A percentile compares a stretch with the other conserved stretches of the same genome.
phyloP scores from a whole-genome alignment of 2,113 vertebrate genomes.

The Pedionomus torquatus region DNA sequence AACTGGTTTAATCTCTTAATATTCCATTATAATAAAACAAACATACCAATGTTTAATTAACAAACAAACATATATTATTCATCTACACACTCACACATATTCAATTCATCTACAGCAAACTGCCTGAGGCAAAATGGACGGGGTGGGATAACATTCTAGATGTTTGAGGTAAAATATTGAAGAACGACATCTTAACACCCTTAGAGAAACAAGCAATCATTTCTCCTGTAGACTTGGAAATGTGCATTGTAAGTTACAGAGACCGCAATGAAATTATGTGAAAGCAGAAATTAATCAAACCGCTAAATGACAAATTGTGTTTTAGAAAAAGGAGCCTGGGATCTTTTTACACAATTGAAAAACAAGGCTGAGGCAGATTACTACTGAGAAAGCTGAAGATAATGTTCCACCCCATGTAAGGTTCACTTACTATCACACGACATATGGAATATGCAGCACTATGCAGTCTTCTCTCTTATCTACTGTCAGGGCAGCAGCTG shows the following conservation, averaged over 20 bases:
- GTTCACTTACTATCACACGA: neutral
- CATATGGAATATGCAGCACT: accelerated
- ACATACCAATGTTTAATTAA: neutral
- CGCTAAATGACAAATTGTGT: neutral
- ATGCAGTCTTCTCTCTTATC: neutral
- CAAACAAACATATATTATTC: neutral
- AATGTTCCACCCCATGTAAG: neutral
- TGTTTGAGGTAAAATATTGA: neutral
- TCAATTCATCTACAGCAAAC: neutral
- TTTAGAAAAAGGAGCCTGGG: neutral
- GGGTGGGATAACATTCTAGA: neutral
- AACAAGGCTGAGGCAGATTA: neutral
- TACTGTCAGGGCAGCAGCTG: neutral
- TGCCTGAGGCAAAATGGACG: neutral
- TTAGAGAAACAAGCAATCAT: neutral
- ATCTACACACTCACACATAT: neutral
- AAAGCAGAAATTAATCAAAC: neutral
- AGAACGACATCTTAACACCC: neutral
- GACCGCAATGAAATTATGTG: neutral
- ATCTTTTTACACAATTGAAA: neutral
- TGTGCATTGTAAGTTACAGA: neutral
- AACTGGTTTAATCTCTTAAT: neutral
- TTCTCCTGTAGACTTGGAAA: neutral
- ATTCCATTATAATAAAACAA: neutral
- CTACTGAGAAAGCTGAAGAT: neutral